A percentile compares a stretch with the other conserved stretches of the same genome.
Conservation (phyloP, 2,888 invertebrate species). For the Danaus chrysippus region DNA sequence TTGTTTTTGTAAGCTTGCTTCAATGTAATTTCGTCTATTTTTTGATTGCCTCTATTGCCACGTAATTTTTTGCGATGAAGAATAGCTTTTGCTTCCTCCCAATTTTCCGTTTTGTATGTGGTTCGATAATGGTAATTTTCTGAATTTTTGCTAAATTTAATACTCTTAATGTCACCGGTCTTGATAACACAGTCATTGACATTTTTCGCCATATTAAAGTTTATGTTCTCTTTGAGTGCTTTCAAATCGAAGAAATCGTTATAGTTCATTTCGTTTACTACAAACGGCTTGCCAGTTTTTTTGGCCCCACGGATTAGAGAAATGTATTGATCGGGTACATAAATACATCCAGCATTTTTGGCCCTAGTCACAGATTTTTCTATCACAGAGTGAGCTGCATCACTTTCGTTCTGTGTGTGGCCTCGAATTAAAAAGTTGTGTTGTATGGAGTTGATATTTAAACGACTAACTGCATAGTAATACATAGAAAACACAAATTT, state of each 20-base stretch:
- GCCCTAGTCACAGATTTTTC: slow-evolving; percentile 31
- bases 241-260: slow-evolving; percentile 27
- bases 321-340: slow-evolving; percentile 33
- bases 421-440: slow-evolving; percentile 34
- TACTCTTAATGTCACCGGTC: slow-evolving; percentile 25
- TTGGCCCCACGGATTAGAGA: slow-evolving; percentile 28
- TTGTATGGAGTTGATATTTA: slow-evolving; percentile 28
- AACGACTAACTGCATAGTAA: slow-evolving; percentile 20
- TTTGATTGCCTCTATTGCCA: slow-evolving; percentile 25
- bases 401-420: slow-evolving; percentile 30
- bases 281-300: slow-evolving; percentile 29
- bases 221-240: slow-evolving; percentile 26
- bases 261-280: slow-evolving; percentile 28
- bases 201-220: slow-evolving; percentile 23
- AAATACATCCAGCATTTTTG: slow-evolving; percentile 33
- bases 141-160: slow-evolving; percentile 28
- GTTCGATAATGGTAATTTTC: slow-evolving; percentile 29
- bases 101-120: slow-evolving; percentile 24
- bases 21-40: slow-evolving; percentile 24
- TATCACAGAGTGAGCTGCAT: slow-evolving; percentile 32
- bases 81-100: slow-evolving; percentile 25
- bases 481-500: slow-evolving; percentile 24
- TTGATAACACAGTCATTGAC: slow-evolving; percentile 21
- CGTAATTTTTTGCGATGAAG: too few species aligned
- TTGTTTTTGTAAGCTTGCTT: slow-evolving; percentile 25